Evolutionary conservation across 2,888 invertebrate species (phyloP), one percentile per base, ranked within the genome.

Genomic region (Chirona hameri): DNA sequence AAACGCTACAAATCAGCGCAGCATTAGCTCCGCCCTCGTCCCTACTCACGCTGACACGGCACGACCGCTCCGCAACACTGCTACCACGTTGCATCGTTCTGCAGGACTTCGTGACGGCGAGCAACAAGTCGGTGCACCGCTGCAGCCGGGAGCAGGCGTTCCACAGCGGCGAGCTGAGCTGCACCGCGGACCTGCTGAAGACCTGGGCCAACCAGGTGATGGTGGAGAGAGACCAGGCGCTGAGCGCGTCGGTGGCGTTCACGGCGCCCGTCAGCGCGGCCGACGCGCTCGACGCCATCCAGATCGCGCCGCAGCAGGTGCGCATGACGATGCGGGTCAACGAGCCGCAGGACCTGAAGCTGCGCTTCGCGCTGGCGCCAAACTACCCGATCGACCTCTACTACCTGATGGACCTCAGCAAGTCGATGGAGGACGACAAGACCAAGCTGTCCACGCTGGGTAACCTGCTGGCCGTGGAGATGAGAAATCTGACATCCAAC

Each of bases 321-420:
- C 79, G 57, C 1, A 81, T 84, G 29, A 69, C n/a, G 24, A 60
- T 83, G 46, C 76, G 83, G 15, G 80, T 80, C 5, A 27, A 83
- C 79, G 84, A 85, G 80, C 57, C 83, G 18, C 82, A 83, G 81
- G 83, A 82, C 52, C 81, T 85, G 81, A 81, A 83, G 48, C 83
- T 85, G 39, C 83, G 83, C 24, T 85, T 85, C 84, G 81, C 84
- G 21, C 84, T 84, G 81, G 85, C 85, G 10, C 84, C 84, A 27
- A 98, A 99, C 88, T 99, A 99, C 89, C 99, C 99, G 0, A 97
- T 99, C 4, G 99, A 99, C 90, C 91, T 99, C 29, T 99, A 99
- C 89, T 99, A 99, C 88, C 93, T 99, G 87, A 99, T 99, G 99
- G 99, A 99, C 89, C 91, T 99, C 87, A 98, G 98, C 86, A 94